Base-by-base conservation (phyloP, 1,140 invertebrate genomes). In the Andricus grossulariae region DNA sequence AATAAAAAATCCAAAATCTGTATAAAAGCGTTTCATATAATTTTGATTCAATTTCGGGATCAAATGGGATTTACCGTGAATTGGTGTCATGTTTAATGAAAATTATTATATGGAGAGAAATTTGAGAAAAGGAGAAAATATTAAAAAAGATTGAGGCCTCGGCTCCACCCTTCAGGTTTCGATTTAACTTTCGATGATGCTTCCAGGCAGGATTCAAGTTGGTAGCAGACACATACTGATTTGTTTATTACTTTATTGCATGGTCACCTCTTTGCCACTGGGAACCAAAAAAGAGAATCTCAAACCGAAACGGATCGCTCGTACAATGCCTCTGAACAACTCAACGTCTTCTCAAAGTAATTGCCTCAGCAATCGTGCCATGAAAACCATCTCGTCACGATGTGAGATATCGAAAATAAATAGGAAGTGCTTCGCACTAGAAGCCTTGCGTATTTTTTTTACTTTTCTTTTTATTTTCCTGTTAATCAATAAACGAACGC, bases 221-320 rank as follows among this genome's bases (percentile, higher is more conserved):
- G 21, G 60, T 66, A 66, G 60, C 60, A 39, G 7, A 8, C 60
- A 39, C 21, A 60, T 11, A 32, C 32, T 60, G 32, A 25, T 60
- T 60, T 60, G 57, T 60, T 60, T 60, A 15, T 39, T 39, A 12
- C 25, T 60, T 60, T 60, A 15, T 39, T 60, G 57, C 57, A 39
- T 32, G 12, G 57, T 60, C 57, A 60, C 39, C 57, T 60, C 57
- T 60, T 13, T 60, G 57, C 12, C 3, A 60, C 18, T 39, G 16
- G 16, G 21, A 32, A 60, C 16, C 8, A 15, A 66, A 66, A 66
- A 66, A 66, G 55, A 57, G n/a, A 12, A 57, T 57, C 52, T 54
- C 52, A 66, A 15, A 66, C 60, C 60, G 25, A 66, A 66, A 66
- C 60, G 32, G 60, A 66, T 66, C 39, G 60, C 60, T 45, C 25